These are phyloP conservation scores for Falcaria lacertinaria DNA, from an alignment of 2,888 invertebrate species.

Conservation along the genomic window DNA sequence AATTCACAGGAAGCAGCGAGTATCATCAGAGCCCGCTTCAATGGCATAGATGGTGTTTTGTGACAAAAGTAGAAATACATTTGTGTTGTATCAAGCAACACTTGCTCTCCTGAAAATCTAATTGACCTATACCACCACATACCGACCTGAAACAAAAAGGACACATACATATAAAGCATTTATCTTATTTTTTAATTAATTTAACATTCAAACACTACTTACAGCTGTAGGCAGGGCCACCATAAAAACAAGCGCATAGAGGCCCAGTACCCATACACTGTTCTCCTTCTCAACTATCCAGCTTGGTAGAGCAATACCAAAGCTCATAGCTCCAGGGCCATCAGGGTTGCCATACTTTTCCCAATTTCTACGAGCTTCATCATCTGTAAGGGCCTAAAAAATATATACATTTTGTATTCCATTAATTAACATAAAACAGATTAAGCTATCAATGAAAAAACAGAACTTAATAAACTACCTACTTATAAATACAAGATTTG, in stretches of 20 bases:
- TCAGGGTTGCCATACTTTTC: constrained; percentile 99
- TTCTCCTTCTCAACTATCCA: constrained; percentile 99
- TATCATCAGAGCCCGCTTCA: constrained; percentile 98
- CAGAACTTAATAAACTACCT: too few relatives aligned
- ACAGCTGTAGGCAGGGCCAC: constrained; percentile 93
- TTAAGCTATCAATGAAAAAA: too few relatives aligned
- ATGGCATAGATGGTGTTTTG: constrained; percentile 96
- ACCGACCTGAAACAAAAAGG: constrained; percentile 81
- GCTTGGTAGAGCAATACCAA: constrained; percentile 99
- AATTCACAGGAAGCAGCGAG: constrained; percentile 98
- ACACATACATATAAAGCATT: not conserved
- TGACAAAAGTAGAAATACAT: constrained; percentile 97
- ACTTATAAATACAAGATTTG: too few relatives aligned
- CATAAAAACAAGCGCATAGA: constrained; percentile 98
- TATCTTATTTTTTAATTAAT: not conserved
- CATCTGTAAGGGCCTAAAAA: constrained; percentile 93
- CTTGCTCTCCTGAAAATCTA: constrained; percentile 97
- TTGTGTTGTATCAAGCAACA: constrained; percentile 96
- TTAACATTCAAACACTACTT: constrained; percentile 37
- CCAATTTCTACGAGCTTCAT: constrained; percentile 98
- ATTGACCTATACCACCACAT: constrained; percentile 99
- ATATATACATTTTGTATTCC: constrained; percentile 5
- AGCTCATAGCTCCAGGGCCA: constrained; percentile 99
- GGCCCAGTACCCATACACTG: constrained; percentile 97
- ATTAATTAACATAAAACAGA: not conserved